These are phyloP conservation scores for Paedocypris micromegethes DNA, from an alignment of 2,797 vertebrate species.

Conservation along the genomic window DNA sequence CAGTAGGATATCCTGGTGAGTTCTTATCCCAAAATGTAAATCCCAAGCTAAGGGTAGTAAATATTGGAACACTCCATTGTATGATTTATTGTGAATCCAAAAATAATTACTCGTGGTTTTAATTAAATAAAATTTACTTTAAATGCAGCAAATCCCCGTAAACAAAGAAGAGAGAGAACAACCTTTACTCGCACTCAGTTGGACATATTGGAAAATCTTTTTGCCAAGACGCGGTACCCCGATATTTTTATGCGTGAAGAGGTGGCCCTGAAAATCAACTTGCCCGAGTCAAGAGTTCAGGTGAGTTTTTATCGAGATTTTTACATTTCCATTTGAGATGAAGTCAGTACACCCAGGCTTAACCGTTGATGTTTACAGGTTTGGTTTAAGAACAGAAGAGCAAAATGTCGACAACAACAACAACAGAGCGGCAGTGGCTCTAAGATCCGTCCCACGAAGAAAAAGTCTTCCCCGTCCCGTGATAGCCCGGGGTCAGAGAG, in stretches of 20 bases:
- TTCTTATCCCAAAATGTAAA: background rate
- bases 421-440: slow-evolving; percentile 74
- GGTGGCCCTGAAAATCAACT: slow-evolving; percentile 90
- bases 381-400: slow-evolving; percentile 96
- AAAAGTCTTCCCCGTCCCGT: slow-evolving; percentile 83
- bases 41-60: no score
- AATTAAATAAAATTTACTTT: no score
- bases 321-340: no score
- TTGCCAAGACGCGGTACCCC: slow-evolving; percentile 85
- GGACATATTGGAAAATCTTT: slow-evolving; percentile 84
- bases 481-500: slow-evolving; percentile 92
- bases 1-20: slow-evolving; percentile 86
- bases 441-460: slow-evolving; percentile 87
- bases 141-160: slow-evolving; percentile 79
- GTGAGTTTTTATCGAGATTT: slow-evolving; percentile 56
- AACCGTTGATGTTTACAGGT: slow-evolving; percentile 67
- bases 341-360: background rate
- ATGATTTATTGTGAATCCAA: no score
- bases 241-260: slow-evolving; percentile 92
- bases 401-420: slow-evolving; percentile 91
- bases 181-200: slow-evolving; percentile 88
- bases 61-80: no score
- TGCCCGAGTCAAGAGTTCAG: slow-evolving; percentile 93
- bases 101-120: no score
- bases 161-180: slow-evolving; percentile 90